Evolutionary conservation across 1,140 invertebrate genomes (phyloP).

Genomic region (Caenorhabditis inopinata): DNA sequence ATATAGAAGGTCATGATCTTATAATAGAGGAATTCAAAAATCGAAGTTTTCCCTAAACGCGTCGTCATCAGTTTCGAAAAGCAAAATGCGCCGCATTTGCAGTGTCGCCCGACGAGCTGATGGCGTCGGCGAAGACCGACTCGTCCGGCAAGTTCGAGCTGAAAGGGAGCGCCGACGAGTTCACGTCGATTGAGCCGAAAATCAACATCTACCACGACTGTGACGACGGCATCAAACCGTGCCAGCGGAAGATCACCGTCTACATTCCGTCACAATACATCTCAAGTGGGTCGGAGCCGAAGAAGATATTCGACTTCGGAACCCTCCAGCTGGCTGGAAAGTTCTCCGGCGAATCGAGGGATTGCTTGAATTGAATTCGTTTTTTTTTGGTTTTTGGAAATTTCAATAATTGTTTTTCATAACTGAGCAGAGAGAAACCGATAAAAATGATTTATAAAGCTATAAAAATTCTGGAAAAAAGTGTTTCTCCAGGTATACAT

Average conservation of each 20-base stretch:
- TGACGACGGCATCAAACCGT: constrained; percentile 51
- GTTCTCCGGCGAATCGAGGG: constrained; percentile 57
- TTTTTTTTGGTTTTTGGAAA: constrained; percentile 3
- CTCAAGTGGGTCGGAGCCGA: constrained; percentile 50
- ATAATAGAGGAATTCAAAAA: too few species aligned
- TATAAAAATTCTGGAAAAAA: too few species aligned
- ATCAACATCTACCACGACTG: constrained; percentile 47
- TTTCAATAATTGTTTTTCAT: too few species aligned
- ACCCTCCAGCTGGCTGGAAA: constrained; percentile 58
- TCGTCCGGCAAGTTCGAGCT: constrained; percentile 41
- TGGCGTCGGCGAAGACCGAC: constrained; percentile 52
- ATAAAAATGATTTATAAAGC: neutral
- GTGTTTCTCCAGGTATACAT: too few species aligned
- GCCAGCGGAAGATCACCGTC: constrained; percentile 58
- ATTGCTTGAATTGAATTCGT: constrained; percentile 52
- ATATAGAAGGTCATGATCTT: too few species aligned
- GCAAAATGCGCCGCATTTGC: constrained; percentile 14
- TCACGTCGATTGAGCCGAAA: constrained; percentile 54
- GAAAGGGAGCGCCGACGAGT: constrained; percentile 45
- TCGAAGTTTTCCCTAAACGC: neutral
- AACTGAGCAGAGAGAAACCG: too few species aligned
- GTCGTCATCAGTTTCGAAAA: neutral
- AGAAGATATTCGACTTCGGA: constrained; percentile 57
- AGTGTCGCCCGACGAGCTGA: constrained; percentile 47
- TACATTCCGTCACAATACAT: constrained; percentile 64